These are phyloP conservation scores for Orchestes rusci DNA, from an alignment of 2,888 invertebrate species.

Conservation along the genomic window DNA sequence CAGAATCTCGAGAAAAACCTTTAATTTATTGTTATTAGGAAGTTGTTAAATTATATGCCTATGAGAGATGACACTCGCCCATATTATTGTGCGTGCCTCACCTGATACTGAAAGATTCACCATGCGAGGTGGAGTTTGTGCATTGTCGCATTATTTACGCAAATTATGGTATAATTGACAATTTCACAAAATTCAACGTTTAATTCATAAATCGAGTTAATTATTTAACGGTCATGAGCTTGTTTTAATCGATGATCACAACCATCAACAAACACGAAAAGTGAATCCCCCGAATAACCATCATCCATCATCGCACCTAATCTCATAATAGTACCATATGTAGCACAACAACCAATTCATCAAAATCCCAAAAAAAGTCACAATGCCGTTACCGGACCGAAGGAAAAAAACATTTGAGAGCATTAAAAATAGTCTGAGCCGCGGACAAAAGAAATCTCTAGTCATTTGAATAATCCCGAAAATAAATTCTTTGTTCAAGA, in stretches of 20 bases:
- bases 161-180: neutral
- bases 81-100: slow-evolving; percentile 32
- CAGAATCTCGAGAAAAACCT: slow-evolving; percentile 17
- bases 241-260: no score
- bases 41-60: slow-evolving; percentile 29
- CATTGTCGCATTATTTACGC: neutral
- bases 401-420: no score
- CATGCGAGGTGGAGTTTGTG: slow-evolving; percentile 14
- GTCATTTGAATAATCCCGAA: slow-evolving; percentile 26
- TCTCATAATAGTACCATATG: no score
- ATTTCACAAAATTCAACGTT: neutral
- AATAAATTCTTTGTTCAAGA: slow-evolving; percentile 30
- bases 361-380: no score
- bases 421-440: no score
- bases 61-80: slow-evolving; percentile 27
- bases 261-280: no score
- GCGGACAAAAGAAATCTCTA: slow-evolving; percentile 18
- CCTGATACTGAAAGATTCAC: slow-evolving; percentile 25
- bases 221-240: no score
- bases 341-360: no score
- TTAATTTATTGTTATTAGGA: slow-evolving; percentile 29
- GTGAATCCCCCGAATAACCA: no score
- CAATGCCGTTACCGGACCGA: no score
- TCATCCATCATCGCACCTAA: no score
- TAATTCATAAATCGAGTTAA: neutral